These are phyloP conservation scores for Agrotis exclamationis DNA, from an alignment of 2,888 invertebrate species.

Conservation along the genomic window DNA sequence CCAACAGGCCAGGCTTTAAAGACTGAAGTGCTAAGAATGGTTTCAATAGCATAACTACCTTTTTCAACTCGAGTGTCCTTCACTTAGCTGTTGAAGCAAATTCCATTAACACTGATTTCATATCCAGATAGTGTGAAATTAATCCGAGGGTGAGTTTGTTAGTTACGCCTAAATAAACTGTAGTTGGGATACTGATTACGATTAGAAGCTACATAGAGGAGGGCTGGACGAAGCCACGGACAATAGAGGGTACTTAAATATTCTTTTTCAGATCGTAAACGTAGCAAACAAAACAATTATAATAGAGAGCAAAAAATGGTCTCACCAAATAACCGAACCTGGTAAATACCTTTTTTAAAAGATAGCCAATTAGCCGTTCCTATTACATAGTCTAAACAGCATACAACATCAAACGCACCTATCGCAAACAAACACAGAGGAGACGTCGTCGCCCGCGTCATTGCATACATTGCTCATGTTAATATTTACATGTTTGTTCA, in stretches of 20 bases:
- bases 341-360: not conserved
- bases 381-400: constrained; percentile 20
- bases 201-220: no score
- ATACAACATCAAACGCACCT: constrained; percentile 29
- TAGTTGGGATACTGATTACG: no score
- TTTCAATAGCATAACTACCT: no score
- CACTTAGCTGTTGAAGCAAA: no score
- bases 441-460: constrained; percentile 17
- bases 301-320: not conserved
- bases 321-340: not conserved
- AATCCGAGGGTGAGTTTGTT: no score
- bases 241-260: not conserved
- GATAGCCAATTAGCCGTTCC: not conserved
- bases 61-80: no score
- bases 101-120: no score
- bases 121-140: no score
- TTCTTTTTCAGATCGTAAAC: not conserved
- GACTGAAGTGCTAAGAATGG: no score
- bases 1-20: no score
- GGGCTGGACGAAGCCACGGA: no score
- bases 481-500: constrained; percentile 33
- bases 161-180: no score
- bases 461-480: constrained; percentile 28
- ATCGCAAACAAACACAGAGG: constrained; percentile 4
- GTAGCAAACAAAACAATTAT: not conserved